These are phyloP conservation scores for Leptinotarsa tumamoca DNA, from an alignment of 2,888 invertebrate species.

Conservation along the genomic window DNA sequence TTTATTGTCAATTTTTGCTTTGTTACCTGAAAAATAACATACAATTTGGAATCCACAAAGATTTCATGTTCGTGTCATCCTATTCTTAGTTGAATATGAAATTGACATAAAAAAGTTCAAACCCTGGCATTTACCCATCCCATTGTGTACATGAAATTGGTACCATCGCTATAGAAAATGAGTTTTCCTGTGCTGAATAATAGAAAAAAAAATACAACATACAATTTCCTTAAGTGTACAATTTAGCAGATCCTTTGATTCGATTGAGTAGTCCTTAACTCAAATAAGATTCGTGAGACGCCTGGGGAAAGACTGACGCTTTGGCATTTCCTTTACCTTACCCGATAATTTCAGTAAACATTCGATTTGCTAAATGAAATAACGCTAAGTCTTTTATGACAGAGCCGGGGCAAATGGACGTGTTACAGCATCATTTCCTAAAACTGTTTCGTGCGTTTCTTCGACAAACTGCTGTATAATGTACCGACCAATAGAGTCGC, in stretches of 20 bases:
- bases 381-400: slow-evolving; percentile 10
- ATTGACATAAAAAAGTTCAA: slow-evolving; percentile 21
- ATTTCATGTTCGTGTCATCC: slow-evolving; percentile 17
- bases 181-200: slow-evolving; percentile 26
- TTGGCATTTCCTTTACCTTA: slow-evolving; percentile 21
- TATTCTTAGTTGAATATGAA: slow-evolving; percentile 1
- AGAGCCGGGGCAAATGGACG: slow-evolving; percentile 5
- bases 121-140: slow-evolving; percentile 32
- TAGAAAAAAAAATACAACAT: slow-evolving; percentile 31
- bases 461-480: slow-evolving; percentile 19
- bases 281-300: slow-evolving; percentile 42
- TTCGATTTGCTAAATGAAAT: slow-evolving; percentile 38
- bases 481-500: slow-evolving; percentile 36
- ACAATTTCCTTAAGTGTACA: slow-evolving; percentile 47
- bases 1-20: background rate
- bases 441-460: slow-evolving; percentile 7
- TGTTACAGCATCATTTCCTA: background rate
- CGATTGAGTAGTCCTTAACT: slow-evolving; percentile 35
- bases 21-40: slow-evolving; percentile 8
- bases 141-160: slow-evolving; percentile 33
- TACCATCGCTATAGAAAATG: slow-evolving; percentile 30
- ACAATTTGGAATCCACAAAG: slow-evolving; percentile 8
- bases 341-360: slow-evolving; percentile 37
- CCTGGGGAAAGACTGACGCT: slow-evolving; percentile 26
- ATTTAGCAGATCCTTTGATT: slow-evolving; percentile 44